A percentile compares a stretch with the other conserved stretches of the same genome.
These are phyloP conservation scores for Gari tellinella DNA, from an alignment of 2,888 invertebrate species.

Conservation along the genomic window DNA sequence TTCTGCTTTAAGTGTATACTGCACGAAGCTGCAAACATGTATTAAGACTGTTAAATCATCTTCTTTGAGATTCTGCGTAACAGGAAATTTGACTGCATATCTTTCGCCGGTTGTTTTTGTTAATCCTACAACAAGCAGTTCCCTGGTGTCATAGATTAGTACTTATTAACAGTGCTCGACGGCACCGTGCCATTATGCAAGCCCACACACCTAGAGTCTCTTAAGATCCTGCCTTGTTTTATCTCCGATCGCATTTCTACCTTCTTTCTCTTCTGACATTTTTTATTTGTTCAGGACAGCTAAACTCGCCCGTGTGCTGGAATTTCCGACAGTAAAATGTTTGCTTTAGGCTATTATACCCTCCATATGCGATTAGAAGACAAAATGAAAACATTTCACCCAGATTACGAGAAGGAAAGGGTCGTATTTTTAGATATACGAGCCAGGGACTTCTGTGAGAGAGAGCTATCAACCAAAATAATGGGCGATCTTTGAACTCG, in stretches of 20 bases:
- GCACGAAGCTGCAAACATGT: too few relatives aligned
- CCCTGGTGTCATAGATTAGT: background rate
- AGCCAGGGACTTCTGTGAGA: too few relatives aligned
- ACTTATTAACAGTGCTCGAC: background rate
- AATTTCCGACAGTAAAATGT: constrained; percentile 60
- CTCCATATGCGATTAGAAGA: constrained; percentile 51
- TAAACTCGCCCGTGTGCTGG: constrained; percentile 44
- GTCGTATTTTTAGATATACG: too few relatives aligned
- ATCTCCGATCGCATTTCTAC: constrained; percentile 56
- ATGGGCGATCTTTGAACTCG: too few relatives aligned
- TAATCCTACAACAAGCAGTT: background rate
- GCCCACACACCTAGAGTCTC: constrained; percentile 52
- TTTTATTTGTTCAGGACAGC: constrained; percentile 60
- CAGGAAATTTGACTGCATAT: too few relatives aligned
- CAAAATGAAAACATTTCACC: constrained; percentile 52
- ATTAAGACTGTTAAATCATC: too few relatives aligned
- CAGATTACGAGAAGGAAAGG: constrained; percentile 24
- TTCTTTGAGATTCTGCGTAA: too few relatives aligned
- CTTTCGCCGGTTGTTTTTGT: too few relatives aligned
- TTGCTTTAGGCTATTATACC: constrained; percentile 48
- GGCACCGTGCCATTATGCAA: constrained; percentile 14
- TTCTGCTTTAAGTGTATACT: too few relatives aligned
- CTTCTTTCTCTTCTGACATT: constrained; percentile 43
- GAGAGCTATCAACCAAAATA: too few relatives aligned
- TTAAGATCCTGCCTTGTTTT: constrained; percentile 39